phyloP scores from a whole-genome alignment of 2,888 invertebrate genomes.

The Nymphalis urticae region DNA sequence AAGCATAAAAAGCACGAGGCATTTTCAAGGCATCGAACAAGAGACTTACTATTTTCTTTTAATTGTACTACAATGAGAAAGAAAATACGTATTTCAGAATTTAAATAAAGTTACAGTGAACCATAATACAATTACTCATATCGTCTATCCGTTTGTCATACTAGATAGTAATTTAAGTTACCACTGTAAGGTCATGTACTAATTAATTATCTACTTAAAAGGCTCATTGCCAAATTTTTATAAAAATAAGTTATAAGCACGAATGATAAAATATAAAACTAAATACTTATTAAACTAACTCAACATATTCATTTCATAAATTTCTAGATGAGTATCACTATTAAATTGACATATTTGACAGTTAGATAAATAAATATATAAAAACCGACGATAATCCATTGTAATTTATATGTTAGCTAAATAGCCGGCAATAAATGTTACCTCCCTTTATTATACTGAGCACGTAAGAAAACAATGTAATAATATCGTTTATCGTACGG shows the following conservation, averaged over 20 bases:
- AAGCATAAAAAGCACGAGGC: constrained; percentile 46
- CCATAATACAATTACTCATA: too few relatives aligned
- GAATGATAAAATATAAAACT: too few relatives aligned
- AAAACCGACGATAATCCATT: constrained; percentile 19
- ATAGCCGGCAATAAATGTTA: constrained; percentile 16
- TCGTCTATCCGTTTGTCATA: too few relatives aligned
- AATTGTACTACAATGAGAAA: constrained; percentile 37
- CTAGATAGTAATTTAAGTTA: too few relatives aligned
- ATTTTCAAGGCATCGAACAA: constrained; percentile 41
- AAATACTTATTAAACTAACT: too few relatives aligned
- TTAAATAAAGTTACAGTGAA: background rate
- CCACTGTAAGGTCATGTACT: too few relatives aligned
- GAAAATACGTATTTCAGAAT: background rate
- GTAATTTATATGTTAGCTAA: constrained; percentile 14
- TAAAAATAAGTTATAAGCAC: too few relatives aligned
- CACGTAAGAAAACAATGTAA: constrained; percentile 34
- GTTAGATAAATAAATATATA: constrained; percentile 6
- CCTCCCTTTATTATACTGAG: constrained; percentile 31
- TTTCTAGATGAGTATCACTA: too few relatives aligned
- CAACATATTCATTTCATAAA: too few relatives aligned
- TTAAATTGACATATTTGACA: too few relatives aligned
- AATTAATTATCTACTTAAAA: too few relatives aligned
- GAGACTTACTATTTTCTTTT: constrained; percentile 43
- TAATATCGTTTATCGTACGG: constrained; percentile 33
- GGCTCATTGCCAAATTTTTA: too few relatives aligned